These are phyloP conservation scores for Macrosoma leucophasiata DNA, from an alignment of 2,888 invertebrate species.

Conservation along the genomic window DNA sequence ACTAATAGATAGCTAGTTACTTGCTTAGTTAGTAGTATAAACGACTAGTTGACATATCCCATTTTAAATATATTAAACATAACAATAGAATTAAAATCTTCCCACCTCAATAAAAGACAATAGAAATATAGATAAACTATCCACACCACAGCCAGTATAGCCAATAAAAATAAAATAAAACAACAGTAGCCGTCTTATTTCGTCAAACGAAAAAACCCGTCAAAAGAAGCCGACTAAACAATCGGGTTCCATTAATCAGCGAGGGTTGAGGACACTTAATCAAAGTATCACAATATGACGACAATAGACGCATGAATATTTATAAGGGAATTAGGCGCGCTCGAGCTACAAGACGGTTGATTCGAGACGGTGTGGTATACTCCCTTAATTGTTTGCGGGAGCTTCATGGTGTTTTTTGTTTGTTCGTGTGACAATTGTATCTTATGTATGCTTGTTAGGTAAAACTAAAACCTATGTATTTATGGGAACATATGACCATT, in stretches of 20 bases:
- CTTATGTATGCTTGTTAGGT: constrained; percentile 5
- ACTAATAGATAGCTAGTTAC: no score
- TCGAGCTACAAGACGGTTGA: constrained; percentile 37
- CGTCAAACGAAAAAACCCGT: constrained; percentile 25
- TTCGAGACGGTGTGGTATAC: constrained; percentile 48
- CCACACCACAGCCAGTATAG: no score
- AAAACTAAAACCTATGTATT: constrained; percentile 20
- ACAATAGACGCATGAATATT: constrained; percentile 64
- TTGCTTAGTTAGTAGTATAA: no score
- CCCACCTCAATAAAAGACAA: constrained; percentile 18
- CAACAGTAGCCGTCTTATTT: constrained; percentile 27
- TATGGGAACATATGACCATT: no score
- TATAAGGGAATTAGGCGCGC: constrained; percentile 59
- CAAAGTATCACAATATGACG: constrained; percentile 69
- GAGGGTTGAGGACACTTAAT: constrained; percentile 61
- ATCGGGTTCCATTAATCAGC: constrained; percentile 52
- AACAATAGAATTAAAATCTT: no score
- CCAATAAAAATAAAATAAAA: no score
- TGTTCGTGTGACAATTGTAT: constrained; percentile 21
- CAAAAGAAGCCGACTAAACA: constrained; percentile 35
- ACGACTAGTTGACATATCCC: no score
- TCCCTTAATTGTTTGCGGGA: constrained; percentile 45
- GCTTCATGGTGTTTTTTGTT: constrained; percentile 29
- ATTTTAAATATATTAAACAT: no score
- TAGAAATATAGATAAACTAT: no score